These are phyloP conservation scores for Calcarius ornatus DNA, from an alignment of 2,113 vertebrate genomes.

Conservation along the genomic window DNA sequence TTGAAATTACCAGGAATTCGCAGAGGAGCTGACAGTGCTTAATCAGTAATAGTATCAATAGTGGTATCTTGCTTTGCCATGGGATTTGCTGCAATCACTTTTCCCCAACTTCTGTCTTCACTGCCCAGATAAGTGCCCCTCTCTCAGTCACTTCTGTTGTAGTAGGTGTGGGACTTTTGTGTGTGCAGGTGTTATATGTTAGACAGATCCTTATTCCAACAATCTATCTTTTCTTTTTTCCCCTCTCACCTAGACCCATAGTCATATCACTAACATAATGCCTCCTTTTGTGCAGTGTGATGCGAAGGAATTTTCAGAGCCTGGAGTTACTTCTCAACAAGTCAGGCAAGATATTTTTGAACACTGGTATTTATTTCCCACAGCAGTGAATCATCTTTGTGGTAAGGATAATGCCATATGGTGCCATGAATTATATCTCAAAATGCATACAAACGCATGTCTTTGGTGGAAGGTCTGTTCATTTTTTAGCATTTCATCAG, in stretches of 20 bases:
- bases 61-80: not conserved
- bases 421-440: not conserved
- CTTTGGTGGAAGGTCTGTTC: not conserved
- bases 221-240: not conserved
- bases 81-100: not conserved
- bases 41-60: not conserved
- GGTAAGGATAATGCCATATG: not conserved
- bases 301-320: not conserved
- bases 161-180: not conserved
- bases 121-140: not conserved
- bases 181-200: rapidly evolving
- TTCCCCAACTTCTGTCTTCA: not conserved
- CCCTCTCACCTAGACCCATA: not conserved
- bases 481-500: not conserved
- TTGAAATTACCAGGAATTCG: not conserved
- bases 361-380: not conserved
- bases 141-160: not conserved
- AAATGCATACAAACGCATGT: not conserved
- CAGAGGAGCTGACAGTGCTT: not conserved
- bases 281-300: not conserved
- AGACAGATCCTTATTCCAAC: not conserved
- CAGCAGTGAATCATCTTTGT: not conserved
- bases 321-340: not conserved
- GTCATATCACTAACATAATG: not conserved
- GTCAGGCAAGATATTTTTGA: not conserved